Evolutionary conservation across 2,113 vertebrate genomes (phyloP), one percentile per base, ranked within the genome.

Genomic region (cattle (Bos taurus)): DNA sequence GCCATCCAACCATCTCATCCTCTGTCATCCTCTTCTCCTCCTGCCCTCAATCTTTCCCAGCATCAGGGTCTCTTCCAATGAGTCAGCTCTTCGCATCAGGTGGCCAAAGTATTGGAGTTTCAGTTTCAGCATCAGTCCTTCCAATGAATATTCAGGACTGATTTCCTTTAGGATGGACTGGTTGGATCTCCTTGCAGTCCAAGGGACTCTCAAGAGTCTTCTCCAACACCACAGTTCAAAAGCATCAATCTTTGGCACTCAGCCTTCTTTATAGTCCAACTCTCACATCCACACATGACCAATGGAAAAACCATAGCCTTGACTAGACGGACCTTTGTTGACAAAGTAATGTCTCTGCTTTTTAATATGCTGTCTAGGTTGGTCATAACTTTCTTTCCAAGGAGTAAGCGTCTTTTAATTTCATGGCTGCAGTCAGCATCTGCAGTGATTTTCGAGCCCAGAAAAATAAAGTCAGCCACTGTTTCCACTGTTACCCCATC

Each of bases 201-300:
- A 17, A 17, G 7, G 0, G 15, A 64, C 3, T 17, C 15, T 64
- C 30, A 4, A 64, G 15, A 64, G 30, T 64, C 15, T 64, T 64
- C 3, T 64, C 15, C 62, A 17, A 4, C 62, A 64, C 62, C 15
- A 64, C 62, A 64, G 62, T 64, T 64, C 7, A 64, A 64, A n/a
- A n/a, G 62, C 30, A 64, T 64, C 30, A 64, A 17, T 64, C 62
- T 64, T 64, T 0, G 2, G 30, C 0, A 0, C 30, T 64, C 15
- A 64, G 62, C 62, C 3, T 17, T 64, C 62, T 64, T 64, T 17
- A n/a, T 1, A 64, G 15, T 64, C 62, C 62, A 64, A n/a, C 62
- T 64, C 62, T 64, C 62, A 28, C 26, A 64, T 17, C 62, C 62
- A n/a, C n/a, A 64, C 33, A n/a, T 64, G 62, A 64, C 15, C 7